Conservation (phyloP, 30 jellyfish, hydroid and myxozoan species). For the Hydractinia echinata region DNA sequence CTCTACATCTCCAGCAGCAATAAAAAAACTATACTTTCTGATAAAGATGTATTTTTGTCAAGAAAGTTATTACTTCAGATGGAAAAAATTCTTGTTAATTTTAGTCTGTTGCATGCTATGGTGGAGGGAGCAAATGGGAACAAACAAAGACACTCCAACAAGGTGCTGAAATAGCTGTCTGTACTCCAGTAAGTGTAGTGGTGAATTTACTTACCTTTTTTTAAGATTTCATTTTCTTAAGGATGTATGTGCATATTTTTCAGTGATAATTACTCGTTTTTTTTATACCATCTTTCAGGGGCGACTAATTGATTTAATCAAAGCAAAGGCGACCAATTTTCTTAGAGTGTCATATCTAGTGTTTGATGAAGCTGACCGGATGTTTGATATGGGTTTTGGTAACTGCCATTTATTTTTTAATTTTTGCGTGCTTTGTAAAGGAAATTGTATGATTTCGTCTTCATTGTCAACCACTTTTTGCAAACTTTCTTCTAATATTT, state of each 20-base stretch:
- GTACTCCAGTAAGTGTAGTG: conserved; percentile 78
- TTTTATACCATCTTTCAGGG: conserved; percentile 51
- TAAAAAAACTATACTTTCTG: neutral
- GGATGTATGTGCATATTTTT: neutral
- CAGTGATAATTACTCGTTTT: neutral
- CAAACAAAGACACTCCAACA: conserved; percentile 85
- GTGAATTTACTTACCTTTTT: neutral
- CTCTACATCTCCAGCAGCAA: too few relatives aligned
- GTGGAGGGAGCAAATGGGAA: conserved; percentile 99
- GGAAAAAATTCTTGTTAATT: conserved; percentile 6
- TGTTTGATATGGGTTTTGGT: conserved; percentile 99
- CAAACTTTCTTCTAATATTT: too few relatives aligned
- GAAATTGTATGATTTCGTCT: too few relatives aligned
- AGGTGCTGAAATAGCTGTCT: conserved; percentile 97
- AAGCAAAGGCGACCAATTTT: conserved; percentile 83
- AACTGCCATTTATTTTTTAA: neutral
- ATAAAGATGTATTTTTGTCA: neutral
- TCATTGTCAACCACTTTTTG: too few relatives aligned
- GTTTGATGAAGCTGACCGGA: conserved; percentile 98
- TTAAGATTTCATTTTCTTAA: neutral
- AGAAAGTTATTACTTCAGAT: neutral
- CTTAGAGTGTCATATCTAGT: conserved; percentile 86
- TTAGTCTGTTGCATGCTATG: conserved; percentile 94
- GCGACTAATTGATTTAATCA: conserved; percentile 82
- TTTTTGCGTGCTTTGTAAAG: too few relatives aligned